These are phyloP conservation scores for Takifugu ocellatus DNA, from an alignment of 2,797 vertebrate species.

Conservation along the genomic window DNA sequence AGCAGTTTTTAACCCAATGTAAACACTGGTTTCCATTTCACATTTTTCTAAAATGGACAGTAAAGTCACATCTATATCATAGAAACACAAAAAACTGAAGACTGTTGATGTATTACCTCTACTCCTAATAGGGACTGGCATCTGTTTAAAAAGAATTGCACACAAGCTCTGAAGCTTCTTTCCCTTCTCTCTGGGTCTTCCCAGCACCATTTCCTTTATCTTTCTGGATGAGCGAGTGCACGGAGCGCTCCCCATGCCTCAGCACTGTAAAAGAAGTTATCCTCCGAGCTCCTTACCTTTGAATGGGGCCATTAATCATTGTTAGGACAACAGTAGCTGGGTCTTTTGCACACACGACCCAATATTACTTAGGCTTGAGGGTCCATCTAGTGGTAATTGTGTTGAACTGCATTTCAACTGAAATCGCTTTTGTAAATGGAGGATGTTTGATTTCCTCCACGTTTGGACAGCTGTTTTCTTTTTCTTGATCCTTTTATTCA, in stretches of 20 bases:
- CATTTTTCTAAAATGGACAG: too few species aligned
- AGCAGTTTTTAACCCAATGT: constrained; percentile 28
- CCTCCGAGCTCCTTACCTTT: constrained; percentile 73
- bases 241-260: constrained; percentile 52
- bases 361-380: constrained; percentile 27
- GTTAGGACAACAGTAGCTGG: constrained; percentile 63
- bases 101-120: background rate
- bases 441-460: background rate
- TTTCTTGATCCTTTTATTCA: constrained; percentile 1
- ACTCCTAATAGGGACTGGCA: constrained; percentile 17
- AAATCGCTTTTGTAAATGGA: too few species aligned
- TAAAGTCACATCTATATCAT: too few species aligned
- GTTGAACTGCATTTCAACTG: background rate
- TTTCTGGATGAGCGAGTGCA: constrained; percentile 40
- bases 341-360: constrained; percentile 21
- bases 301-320: constrained; percentile 76
- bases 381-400: constrained; percentile 55
- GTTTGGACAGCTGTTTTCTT: constrained; percentile 1
- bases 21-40: background rate
- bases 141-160: constrained; percentile 39
- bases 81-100: background rate
- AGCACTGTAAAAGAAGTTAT: constrained; percentile 72
- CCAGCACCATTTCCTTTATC: constrained; percentile 52
- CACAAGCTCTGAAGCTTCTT: constrained; percentile 15
- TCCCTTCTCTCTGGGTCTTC: constrained; percentile 36